Evolutionary conservation across 2,888 invertebrate species (phyloP).

Genomic region (Amphipyra berbera): DNA sequence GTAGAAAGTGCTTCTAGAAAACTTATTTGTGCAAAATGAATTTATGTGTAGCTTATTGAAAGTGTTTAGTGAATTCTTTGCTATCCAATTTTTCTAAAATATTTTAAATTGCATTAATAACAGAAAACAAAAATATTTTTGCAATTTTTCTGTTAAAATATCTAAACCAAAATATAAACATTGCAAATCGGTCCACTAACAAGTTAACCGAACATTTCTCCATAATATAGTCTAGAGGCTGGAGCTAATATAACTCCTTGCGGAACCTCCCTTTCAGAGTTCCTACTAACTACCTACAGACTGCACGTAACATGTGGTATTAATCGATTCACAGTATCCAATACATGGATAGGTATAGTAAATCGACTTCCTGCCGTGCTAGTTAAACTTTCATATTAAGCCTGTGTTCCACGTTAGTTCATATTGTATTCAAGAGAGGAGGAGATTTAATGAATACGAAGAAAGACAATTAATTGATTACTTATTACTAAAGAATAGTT

Average conservation of each 20-base stretch:
- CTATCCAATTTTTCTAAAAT: no score
- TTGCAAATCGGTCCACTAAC: not conserved
- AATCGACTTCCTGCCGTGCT: constrained; percentile 36
- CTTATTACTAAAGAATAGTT: no score
- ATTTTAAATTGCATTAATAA: no score
- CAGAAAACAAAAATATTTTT: no score
- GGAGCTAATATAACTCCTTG: constrained; percentile 52
- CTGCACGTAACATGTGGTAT: constrained; percentile 57
- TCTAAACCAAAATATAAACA: not conserved
- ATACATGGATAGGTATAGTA: constrained; percentile 28
- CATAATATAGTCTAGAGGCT: constrained; percentile 27
- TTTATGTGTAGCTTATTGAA: no score
- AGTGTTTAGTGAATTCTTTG: no score
- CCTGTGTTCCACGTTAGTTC: constrained; percentile 20
- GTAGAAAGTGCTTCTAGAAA: no score
- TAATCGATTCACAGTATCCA: constrained; percentile 55
- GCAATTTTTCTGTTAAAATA: not conserved
- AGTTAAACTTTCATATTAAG: constrained; percentile 40
- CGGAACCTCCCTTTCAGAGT: constrained; percentile 54
- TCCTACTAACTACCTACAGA: constrained; percentile 40
- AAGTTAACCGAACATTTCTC: constrained; percentile 7
- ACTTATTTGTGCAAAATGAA: no score
- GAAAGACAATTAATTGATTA: not conserved
- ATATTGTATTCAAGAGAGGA: constrained; percentile 5
- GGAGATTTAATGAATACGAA: not conserved